Evolutionary conservation across 1,140 invertebrate genomes (phyloP).

Genomic region (Teleopsis dalmanni): DNA sequence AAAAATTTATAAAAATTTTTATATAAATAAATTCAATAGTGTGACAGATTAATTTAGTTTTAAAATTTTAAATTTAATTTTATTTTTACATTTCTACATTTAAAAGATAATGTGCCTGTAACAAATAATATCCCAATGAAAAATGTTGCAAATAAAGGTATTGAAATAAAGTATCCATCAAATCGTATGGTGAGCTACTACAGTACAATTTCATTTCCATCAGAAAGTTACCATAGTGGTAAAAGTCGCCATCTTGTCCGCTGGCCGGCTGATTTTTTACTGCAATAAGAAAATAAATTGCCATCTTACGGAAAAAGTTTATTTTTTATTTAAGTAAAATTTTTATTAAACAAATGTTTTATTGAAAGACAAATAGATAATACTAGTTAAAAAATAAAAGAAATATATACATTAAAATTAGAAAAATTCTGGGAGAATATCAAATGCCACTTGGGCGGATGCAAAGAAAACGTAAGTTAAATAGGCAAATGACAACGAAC

Average conservation of each 20-base stretch:
- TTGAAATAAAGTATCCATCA: too few relatives aligned
- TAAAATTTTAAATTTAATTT: too few relatives aligned
- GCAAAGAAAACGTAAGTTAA: slow-evolving; percentile 34
- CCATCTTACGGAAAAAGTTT: slow-evolving; percentile 23
- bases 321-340: neutral
- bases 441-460: slow-evolving; percentile 30
- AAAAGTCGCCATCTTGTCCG: slow-evolving; percentile 40
- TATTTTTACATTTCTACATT: too few relatives aligned
- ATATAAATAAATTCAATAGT: too few relatives aligned
- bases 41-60: too few relatives aligned
- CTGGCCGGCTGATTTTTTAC: slow-evolving; percentile 36
- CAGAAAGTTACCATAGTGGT: slow-evolving; percentile 5
- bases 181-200: too few relatives aligned
- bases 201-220: slow-evolving; percentile 1
- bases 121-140: too few relatives aligned
- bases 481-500: slow-evolving; percentile 11
- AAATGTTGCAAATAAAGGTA: too few relatives aligned
- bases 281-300: slow-evolving; percentile 2
- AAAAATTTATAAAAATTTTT: too few relatives aligned
- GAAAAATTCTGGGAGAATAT: slow-evolving; percentile 8
- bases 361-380: slow-evolving; percentile 9
- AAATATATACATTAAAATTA: neutral
- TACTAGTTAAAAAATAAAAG: slow-evolving; percentile 2
- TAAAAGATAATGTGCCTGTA: too few relatives aligned
- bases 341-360: neutral